Conservation (phyloP, 2,113 vertebrate genomes). For the Spermophilus dauricus region DNA sequence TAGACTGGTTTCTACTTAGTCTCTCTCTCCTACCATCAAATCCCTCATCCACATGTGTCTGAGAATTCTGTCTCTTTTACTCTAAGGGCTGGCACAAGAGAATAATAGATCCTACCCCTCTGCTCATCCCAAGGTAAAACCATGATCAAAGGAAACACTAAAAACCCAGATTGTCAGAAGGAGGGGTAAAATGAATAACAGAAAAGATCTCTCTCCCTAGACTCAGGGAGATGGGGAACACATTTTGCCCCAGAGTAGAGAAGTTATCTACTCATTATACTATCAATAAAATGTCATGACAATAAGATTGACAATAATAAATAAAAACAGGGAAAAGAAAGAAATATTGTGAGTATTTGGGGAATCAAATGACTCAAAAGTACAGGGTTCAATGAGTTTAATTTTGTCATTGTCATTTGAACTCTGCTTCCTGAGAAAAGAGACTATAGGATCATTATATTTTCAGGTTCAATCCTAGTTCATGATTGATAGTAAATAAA, state of each 20-base stretch:
- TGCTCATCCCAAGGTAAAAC: neutral
- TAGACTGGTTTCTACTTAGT: neutral
- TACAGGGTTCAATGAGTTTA: neutral
- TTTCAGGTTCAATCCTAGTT: neutral
- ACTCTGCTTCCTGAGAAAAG: neutral
- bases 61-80: neutral
- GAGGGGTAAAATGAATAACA: neutral
- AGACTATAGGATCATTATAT: neutral
- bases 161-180: neutral
- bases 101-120: neutral
- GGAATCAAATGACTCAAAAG: neutral
- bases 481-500: neutral
- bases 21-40: neutral
- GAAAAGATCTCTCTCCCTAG: neutral
- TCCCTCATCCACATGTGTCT: neutral
- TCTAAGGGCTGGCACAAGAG: neutral
- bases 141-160: neutral
- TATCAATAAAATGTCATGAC: neutral
- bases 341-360: neutral
- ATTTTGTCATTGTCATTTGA: neutral
- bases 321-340: neutral
- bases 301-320: neutral
- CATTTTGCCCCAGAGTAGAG: neutral
- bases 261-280: neutral
- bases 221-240: neutral